Base-by-base conservation (phyloP, 2,113 vertebrate genomes). In the Bettongia penicillata region DNA sequence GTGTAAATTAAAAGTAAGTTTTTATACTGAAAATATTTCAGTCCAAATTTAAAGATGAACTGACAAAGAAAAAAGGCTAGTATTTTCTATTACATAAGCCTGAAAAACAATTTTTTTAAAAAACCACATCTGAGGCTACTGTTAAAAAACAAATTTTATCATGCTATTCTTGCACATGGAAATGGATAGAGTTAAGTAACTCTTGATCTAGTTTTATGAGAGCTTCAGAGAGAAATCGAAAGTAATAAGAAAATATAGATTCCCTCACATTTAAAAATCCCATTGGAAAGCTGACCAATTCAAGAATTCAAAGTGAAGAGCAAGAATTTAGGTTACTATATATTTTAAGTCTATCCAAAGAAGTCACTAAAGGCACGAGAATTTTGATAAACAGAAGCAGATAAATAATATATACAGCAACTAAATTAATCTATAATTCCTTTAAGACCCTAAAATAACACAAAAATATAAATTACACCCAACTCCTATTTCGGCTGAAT, bases 111-210 rank as follows among this genome's bases (percentile, higher is more conserved):
- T 94, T 95, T 90, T 89, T 95, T 61, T n/a, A 22, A 52, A 52
- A 52, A 93, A 91, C 47, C 53, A 10, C 47, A 91, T 84, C 92
- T 95, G 93, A 68, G 55, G 37, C 94, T 49, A 92, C 50, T 53
- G 24, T 90, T 96, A 94, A 94, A 90, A 94, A 96, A 95, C 96
- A 90, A 6, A 68, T 28, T n/a, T 90, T 94, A n/a, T 84, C 53
- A 91, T 91, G 26, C 12, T 96, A 2, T 93, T 93, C 53, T 96
- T 92, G 92, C 1, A 94, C 91, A 89, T 51, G 89, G 26, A 10
- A 12, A 19, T 43, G 92, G 43, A 26, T 37, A 43, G 94, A 4
- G 19, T 51, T 92, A 93, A 8, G 25, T 53, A 93, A 93, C 90
- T 91, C 94, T 92, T 53, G n/a, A 89, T 43, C 95, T 91, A 93